phyloP scores from a whole-genome alignment of 2,888 invertebrate species.

The Folsomia manolachei region DNA sequence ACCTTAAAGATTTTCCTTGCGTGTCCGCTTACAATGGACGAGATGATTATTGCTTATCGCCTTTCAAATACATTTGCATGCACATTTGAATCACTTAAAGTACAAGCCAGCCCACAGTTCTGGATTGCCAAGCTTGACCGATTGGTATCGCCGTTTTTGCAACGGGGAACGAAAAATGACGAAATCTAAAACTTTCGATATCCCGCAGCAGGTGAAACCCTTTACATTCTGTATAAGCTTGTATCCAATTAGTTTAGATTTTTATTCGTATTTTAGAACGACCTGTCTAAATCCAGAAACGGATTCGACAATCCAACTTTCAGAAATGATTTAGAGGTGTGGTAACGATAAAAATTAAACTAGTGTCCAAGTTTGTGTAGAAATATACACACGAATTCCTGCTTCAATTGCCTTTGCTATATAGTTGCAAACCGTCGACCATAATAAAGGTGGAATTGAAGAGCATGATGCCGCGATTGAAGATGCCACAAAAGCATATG shows the following conservation, averaged over 20 bases:
- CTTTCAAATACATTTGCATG: background rate
- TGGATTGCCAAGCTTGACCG: too few relatives aligned
- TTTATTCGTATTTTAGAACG: background rate
- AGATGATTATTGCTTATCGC: background rate
- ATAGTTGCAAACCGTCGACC: background rate
- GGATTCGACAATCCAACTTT: background rate
- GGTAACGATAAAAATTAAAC: too few relatives aligned
- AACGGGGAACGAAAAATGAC: background rate
- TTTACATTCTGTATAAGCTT: too few relatives aligned
- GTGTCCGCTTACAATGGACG: background rate
- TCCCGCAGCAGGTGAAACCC: background rate
- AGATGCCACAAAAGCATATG: conserved; percentile 17
- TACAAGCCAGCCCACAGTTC: too few relatives aligned
- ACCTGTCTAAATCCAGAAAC: background rate
- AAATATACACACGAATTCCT: background rate
- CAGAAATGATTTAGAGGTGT: background rate
- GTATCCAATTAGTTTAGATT: too few relatives aligned
- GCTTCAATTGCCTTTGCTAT: too few relatives aligned
- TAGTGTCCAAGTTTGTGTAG: background rate
- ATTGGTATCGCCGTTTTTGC: too few relatives aligned
- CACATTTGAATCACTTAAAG: too few relatives aligned
- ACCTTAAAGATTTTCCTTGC: background rate
- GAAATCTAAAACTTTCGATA: background rate
- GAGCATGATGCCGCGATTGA: background rate
- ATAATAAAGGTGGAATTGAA: background rate